phyloP scores from a whole-genome alignment of 2,797 vertebrate species.

The Acanthiza pusilla region DNA sequence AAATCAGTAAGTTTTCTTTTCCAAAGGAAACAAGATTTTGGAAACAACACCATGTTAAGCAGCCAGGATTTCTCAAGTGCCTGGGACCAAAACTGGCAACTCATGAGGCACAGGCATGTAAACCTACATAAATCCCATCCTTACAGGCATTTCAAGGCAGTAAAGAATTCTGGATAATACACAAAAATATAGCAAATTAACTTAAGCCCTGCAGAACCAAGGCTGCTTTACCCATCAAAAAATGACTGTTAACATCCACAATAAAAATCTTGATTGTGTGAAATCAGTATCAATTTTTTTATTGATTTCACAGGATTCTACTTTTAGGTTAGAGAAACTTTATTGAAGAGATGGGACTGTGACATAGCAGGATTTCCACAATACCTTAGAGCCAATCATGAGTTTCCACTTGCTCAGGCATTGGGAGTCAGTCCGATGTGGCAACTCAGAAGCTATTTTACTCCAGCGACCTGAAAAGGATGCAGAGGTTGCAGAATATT shows the following conservation, averaged over 20 bases:
- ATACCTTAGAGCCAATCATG: conserved; percentile 66
- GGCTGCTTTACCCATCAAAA: background rate
- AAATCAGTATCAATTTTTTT: background rate
- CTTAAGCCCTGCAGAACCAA: background rate
- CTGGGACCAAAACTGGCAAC: background rate
- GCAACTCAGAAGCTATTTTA: conserved; percentile 85
- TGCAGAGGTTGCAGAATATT: background rate
- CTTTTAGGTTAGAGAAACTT: background rate
- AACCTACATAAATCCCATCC: background rate
- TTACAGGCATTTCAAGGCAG: background rate
- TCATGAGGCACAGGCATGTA: background rate
- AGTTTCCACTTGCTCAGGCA: conserved; percentile 85
- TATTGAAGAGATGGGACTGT: background rate
- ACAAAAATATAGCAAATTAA: background rate
- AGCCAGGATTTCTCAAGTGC: background rate
- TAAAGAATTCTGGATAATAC: background rate
- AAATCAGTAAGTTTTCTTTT: background rate
- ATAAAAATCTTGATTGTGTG: background rate
- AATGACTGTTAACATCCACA: background rate
- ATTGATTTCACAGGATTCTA: background rate
- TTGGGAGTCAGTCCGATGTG: conserved; percentile 80
- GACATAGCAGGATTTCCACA: background rate
- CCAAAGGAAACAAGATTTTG: background rate
- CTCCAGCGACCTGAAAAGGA: conserved; percentile 83
- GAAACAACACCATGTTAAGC: background rate